These are phyloP conservation scores for Hemiprocne comata DNA, from an alignment of 2,113 vertebrate genomes.

Conservation along the genomic window DNA sequence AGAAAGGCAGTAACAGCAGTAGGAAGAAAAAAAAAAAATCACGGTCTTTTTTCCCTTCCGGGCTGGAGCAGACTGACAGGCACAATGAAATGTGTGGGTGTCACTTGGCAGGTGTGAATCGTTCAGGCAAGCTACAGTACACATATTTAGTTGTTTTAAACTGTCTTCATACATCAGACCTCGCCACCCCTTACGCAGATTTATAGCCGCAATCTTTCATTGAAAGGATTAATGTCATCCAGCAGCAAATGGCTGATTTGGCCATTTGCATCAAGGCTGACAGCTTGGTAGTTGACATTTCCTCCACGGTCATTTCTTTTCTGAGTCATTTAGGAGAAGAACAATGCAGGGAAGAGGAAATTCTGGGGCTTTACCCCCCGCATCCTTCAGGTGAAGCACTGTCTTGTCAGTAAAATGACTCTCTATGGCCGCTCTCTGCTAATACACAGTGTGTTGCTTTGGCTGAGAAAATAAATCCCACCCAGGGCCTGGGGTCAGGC, in stretches of 20 bases:
- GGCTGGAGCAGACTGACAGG: constrained; percentile 35
- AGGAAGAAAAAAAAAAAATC: not conserved
- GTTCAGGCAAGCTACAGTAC: constrained; percentile 37
- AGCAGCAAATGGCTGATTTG: not conserved
- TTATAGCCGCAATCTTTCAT: not conserved
- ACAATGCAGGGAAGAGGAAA: not conserved
- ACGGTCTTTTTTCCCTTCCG: not conserved
- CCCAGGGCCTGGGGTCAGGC: not conserved
- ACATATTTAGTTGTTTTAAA: constrained; percentile 59
- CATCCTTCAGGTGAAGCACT: not conserved
- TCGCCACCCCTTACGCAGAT: not conserved
- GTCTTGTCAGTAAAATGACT: not conserved
- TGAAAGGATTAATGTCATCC: constrained; percentile 31
- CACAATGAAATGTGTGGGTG: constrained; percentile 52
- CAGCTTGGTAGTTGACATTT: not conserved
- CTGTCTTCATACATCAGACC: constrained; percentile 42
- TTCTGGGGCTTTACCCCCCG: not conserved
- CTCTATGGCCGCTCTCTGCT: not conserved
- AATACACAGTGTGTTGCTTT: not conserved
- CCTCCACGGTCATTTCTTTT: not conserved
- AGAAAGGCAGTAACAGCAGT: not conserved
- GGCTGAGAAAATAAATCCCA: not conserved
- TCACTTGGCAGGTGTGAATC: constrained; percentile 53
- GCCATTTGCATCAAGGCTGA: constrained; percentile 30
- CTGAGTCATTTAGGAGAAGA: not conserved